Conservation (phyloP, 2,888 invertebrate genomes). For the Argyra leucocephala region DNA sequence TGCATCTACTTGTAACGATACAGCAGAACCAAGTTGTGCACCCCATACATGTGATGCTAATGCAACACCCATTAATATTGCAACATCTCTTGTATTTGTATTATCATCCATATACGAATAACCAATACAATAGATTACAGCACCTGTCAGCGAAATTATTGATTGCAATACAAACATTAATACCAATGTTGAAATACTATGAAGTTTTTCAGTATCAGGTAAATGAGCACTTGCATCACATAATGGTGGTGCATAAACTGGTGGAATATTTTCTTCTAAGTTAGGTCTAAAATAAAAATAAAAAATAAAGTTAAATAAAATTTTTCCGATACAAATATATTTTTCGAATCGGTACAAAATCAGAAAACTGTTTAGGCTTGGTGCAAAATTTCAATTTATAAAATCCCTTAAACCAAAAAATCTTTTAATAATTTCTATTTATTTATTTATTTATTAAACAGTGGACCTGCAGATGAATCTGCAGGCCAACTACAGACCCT, state of each 20-base stretch:
- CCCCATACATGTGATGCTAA: slow-evolving; percentile 39
- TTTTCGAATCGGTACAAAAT: no score
- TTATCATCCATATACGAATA: slow-evolving; percentile 55
- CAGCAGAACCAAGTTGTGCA: slow-evolving; percentile 38
- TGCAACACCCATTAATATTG: slow-evolving; percentile 43
- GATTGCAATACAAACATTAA: slow-evolving; percentile 47
- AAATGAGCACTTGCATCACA: background rate
- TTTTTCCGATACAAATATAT: no score
- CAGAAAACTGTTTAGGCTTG: no score
- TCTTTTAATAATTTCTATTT: no score
- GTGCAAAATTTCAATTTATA: no score
- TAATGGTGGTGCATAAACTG: slow-evolving; percentile 28
- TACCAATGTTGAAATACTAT: slow-evolving; percentile 39
- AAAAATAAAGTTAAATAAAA: background rate
- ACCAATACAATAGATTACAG: slow-evolving; percentile 49
- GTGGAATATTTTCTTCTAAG: slow-evolving; percentile 25
- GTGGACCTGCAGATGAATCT: no score
- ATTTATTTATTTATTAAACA: no score
- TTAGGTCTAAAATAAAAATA: background rate
- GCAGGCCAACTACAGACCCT: no score
- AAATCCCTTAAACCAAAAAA: no score
- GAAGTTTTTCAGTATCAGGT: background rate
- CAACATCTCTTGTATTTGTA: slow-evolving; percentile 45
- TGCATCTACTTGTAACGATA: slow-evolving; percentile 36
- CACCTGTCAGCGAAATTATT: slow-evolving; percentile 43